phyloP scores from a whole-genome alignment of 2,888 invertebrate genomes.

The Lysandra coridon region DNA sequence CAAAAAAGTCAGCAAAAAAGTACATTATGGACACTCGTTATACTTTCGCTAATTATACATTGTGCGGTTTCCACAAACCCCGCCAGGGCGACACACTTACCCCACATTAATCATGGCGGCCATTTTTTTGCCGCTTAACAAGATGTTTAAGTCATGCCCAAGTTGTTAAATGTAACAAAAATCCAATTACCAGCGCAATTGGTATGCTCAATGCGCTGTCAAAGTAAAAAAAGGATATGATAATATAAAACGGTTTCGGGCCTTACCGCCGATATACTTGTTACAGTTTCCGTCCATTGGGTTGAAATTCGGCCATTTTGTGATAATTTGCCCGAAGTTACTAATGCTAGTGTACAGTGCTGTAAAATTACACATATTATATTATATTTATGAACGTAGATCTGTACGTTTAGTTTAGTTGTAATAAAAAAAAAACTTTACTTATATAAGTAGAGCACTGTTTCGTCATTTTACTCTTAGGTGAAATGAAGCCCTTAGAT shows the following conservation, averaged over 20 bases:
- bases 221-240: conserved; percentile 16
- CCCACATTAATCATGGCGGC: conserved; percentile 42
- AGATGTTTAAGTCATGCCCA: conserved; percentile 29
- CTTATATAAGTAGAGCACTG: too few relatives aligned
- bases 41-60: conserved; percentile 39
- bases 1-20: conserved; percentile 15
- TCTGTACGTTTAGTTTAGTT: too few relatives aligned
- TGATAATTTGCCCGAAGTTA: neutral
- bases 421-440: too few relatives aligned
- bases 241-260: neutral
- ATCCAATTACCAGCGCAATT: conserved; percentile 24
- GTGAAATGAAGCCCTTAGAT: too few relatives aligned
- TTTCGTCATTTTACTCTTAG: too few relatives aligned
- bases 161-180: conserved; percentile 30
- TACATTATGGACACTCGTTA: conserved; percentile 29
- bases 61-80: conserved; percentile 42
- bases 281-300: neutral
- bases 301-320: neutral
- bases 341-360: neutral
- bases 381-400: too few relatives aligned
- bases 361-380: neutral
- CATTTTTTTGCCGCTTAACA: conserved; percentile 27
- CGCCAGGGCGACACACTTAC: conserved; percentile 42
- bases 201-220: conserved; percentile 5
- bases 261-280: neutral